Evolutionary conservation across 2,888 invertebrate genomes (phyloP).

Genomic region (Euplexia lucipara): DNA sequence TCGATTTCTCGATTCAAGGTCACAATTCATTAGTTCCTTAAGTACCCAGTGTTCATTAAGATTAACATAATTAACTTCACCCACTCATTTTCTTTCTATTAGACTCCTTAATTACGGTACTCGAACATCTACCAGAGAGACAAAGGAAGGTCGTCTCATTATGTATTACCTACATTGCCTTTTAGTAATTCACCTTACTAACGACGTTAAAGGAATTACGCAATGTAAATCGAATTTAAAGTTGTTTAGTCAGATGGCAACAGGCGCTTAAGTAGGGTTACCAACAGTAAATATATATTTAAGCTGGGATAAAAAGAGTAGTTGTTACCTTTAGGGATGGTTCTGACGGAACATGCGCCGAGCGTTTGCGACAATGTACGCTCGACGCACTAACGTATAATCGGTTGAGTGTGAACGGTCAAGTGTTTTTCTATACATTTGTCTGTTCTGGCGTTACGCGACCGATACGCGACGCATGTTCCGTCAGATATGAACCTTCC

Average conservation of each 20-base stretch:
- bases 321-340: too few species aligned
- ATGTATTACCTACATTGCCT: slow-evolving; percentile 18
- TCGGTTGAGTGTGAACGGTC: too few species aligned
- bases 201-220: slow-evolving; percentile 12
- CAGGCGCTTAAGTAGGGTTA: slow-evolving; percentile 33
- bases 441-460: too few species aligned
- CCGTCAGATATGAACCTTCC: too few species aligned
- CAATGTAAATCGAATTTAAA: slow-evolving; percentile 38
- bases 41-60: slow-evolving; percentile 20
- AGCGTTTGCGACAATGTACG: too few species aligned
- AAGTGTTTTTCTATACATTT: too few species aligned
- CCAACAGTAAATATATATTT: slow-evolving; percentile 6
- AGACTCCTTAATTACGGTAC: slow-evolving; percentile 32
- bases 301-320: background rate
- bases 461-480: too few species aligned
- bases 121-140: background rate
- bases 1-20: too few species aligned
- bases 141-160: slow-evolving; percentile 35
- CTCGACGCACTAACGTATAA: too few species aligned
- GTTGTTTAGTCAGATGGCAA: slow-evolving; percentile 24
- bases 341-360: too few species aligned
- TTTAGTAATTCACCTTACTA: slow-evolving; percentile 24
- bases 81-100: slow-evolving; percentile 27
- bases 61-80: slow-evolving; percentile 37
- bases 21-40: slow-evolving; percentile 26